Percentiles rank a stretch among this genome's conserved stretches.
Evolutionary conservation across 2,888 invertebrate genomes (phyloP).

Genomic region (Hypercompe scribonia): DNA sequence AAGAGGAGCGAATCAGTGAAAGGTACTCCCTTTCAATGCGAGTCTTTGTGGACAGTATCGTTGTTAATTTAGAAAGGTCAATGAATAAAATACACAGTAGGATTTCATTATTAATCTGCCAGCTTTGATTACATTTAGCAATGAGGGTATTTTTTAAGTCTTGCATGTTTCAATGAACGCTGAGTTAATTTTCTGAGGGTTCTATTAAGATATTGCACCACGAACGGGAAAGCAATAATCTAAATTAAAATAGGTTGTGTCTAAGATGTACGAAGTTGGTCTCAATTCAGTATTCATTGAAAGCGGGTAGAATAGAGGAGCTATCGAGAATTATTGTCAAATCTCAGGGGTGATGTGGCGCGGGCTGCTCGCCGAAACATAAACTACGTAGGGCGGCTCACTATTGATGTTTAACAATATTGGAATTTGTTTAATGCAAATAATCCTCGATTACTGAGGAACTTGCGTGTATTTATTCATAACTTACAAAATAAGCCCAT

Average conservation of each 20-base stretch:
- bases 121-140: conserved; percentile 67
- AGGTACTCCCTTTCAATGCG: conserved; percentile 76
- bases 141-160: conserved; percentile 41
- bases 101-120: conserved; percentile 76
- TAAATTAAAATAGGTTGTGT: conserved; percentile 82
- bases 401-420: conserved; percentile 47
- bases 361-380: conserved; percentile 50
- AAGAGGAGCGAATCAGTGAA: conserved; percentile 81
- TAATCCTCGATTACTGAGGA: neutral
- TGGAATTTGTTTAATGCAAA: conserved; percentile 38
- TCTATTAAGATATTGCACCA: conserved; percentile 68
- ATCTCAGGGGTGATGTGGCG: conserved; percentile 78
- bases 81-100: conserved; percentile 79
- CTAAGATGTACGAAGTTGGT: conserved; percentile 66
- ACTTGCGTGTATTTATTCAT: neutral
- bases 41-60: conserved; percentile 80
- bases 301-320: conserved; percentile 73
- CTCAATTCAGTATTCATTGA: conserved; percentile 82
- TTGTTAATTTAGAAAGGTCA: conserved; percentile 82
- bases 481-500: neutral
- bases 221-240: conserved; percentile 71
- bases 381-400: conserved; percentile 52
- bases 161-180: conserved; percentile 35
- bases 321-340: conserved; percentile 83
- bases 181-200: conserved; percentile 39